A percentile compares a stretch with the other conserved stretches of the same genome.
Conservation (phyloP, 2,113 vertebrate genomes). For the Percopsis transmontana region DNA sequence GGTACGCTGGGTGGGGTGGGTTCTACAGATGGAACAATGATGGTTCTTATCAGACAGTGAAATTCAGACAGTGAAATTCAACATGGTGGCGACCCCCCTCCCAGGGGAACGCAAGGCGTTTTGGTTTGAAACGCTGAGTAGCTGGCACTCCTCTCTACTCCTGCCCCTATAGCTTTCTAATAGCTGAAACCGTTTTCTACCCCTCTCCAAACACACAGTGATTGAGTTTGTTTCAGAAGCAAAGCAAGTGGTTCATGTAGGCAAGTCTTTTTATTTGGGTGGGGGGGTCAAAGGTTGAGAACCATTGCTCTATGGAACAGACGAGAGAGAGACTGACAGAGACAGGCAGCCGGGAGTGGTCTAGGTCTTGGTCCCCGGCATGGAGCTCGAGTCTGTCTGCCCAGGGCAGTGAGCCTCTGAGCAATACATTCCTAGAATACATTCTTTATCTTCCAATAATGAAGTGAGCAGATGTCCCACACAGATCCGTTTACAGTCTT, state of each 20-base stretch:
- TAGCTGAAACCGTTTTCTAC: too few species aligned
- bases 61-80: not conserved
- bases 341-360: slow-evolving; percentile 29
- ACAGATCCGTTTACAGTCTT: slow-evolving; percentile 46
- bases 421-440: slow-evolving; percentile 50
- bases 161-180: too few species aligned
- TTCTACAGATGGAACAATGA: slow-evolving; percentile 52
- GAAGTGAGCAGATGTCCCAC: slow-evolving; percentile 38
- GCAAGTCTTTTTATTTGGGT: too few species aligned
- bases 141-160: too few species aligned
- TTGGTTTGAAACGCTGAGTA: too few species aligned
- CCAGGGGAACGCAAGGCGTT: too few species aligned
- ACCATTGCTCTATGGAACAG: not conserved
- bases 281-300: not conserved
- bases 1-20: slow-evolving; percentile 27
- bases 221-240: too few species aligned
- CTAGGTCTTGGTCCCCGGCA: slow-evolving; percentile 18
- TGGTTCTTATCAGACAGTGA: slow-evolving; percentile 51
- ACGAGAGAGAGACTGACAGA: not conserved
- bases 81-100: not conserved
- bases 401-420: slow-evolving; percentile 23
- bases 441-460: slow-evolving; percentile 53
- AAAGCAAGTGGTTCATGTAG: too few species aligned
- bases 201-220: too few species aligned
- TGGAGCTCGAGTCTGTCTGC: not conserved